Base-by-base conservation (phyloP, 2,797 vertebrate genomes). In the Siniperca obscura region DNA sequence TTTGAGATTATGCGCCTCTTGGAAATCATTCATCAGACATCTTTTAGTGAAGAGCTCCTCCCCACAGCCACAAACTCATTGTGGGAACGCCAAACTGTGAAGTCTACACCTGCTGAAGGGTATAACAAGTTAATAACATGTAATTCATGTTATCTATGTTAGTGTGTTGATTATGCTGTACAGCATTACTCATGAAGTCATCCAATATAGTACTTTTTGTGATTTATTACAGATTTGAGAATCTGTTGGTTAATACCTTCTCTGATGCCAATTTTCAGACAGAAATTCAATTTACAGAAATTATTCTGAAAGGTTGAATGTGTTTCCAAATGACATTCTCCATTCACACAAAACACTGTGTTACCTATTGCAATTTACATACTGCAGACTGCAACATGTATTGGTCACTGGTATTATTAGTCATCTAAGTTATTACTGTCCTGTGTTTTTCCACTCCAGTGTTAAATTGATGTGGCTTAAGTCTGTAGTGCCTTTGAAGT, bases 1-100 rank as follows among this genome's bases (percentile, higher is more conserved):
- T 97, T 97, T 94, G 81, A 90, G 84, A 95, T 98, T 7, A 89
- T 95, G n/a, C 95, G 96, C 76, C 95, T 91, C 25, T 0, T 98
- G 3, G 94, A 96, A 8, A 94, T 95, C 0, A 0, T 88, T 0
- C 92, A 86, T 1, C 90, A 80, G 73, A 95, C 92, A 73, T 83
- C 87, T 21, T 81, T 96, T 84, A 93, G 84, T 46, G 87, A 90
- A 30, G 90, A 94, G 1, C 86, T 96, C 85, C 92, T 82, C 53
- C 95, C 95, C 44, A 87, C 76, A 0, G 70, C 34, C n/a, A 27
- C 52, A 65, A 3, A 34, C 2, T 25, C 34, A 36, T 1, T 0
- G 19, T 25, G 22, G 10, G 3, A 46, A 14, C 9, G 5, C 5
- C 36, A 74, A 34, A 85, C 88, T 0, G 93, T 87, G 77, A 93